These are phyloP conservation scores for Napeogenes sylphis DNA, from an alignment of 2,888 invertebrate species.

Conservation along the genomic window DNA sequence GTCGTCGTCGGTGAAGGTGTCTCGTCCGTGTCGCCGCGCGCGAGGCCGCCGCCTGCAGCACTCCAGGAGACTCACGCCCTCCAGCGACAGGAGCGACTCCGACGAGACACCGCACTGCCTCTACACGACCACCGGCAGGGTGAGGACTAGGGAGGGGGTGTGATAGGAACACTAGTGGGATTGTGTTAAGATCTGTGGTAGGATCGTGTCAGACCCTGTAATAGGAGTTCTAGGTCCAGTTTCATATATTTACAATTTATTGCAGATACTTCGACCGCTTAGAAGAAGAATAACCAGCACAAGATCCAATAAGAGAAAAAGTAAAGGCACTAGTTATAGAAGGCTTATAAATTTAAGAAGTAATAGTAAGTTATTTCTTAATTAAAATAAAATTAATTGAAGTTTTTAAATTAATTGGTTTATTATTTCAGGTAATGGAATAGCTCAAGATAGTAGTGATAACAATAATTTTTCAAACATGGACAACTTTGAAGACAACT, in stretches of 20 bases:
- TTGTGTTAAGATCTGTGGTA: too few relatives aligned
- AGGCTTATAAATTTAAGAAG: conserved; percentile 59
- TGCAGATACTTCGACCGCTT: conserved; percentile 62
- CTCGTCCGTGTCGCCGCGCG: not conserved
- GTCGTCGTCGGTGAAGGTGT: conserved; percentile 28
- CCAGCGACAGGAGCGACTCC: conserved; percentile 67
- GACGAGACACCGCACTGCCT: conserved; percentile 57
- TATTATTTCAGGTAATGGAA: conserved; percentile 41
- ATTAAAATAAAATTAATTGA: conserved; percentile 3
- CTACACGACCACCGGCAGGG: conserved; percentile 51
- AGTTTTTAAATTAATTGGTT: too few relatives aligned
- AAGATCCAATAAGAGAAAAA: conserved; percentile 65
- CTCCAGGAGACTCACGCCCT: conserved; percentile 35
- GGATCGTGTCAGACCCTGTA: too few relatives aligned
- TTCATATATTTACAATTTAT: not conserved
- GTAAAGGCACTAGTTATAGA: conserved; percentile 61
- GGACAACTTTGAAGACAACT: conserved; percentile 61
- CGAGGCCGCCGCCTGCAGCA: conserved; percentile 31
- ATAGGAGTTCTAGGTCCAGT: too few relatives aligned
- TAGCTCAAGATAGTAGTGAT: conserved; percentile 56
- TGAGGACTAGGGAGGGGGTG: conserved; percentile 31
- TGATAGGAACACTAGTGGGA: too few relatives aligned
- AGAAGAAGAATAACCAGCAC: conserved; percentile 64
- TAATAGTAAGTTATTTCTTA: conserved; percentile 47
- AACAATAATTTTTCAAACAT: conserved; percentile 51